A percentile compares a stretch with the other conserved stretches of the same genome.
Conservation (phyloP, 2,797 vertebrate genomes). For the Myiotriccus ornatus region DNA sequence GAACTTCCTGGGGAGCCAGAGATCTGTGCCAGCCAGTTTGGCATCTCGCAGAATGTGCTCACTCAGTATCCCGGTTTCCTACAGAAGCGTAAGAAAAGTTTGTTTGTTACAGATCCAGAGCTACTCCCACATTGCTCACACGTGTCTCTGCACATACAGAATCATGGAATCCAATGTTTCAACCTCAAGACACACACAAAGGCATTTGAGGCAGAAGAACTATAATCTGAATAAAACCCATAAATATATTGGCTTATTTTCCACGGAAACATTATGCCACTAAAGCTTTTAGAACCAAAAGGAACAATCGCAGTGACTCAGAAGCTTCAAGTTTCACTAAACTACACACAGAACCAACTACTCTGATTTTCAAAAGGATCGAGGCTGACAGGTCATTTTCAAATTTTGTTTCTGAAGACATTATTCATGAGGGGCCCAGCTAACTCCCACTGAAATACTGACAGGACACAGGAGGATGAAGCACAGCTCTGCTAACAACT, state of each 20-base stretch:
- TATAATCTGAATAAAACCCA: not conserved
- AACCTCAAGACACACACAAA: not conserved
- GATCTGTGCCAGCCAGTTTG: not conserved
- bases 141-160: not conserved
- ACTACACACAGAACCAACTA: not conserved
- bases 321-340: not conserved
- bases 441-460: not conserved
- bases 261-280: accelerated
- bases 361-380: not conserved
- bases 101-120: not conserved
- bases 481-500: not conserved
- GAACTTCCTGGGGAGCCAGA: not conserved
- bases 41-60: not conserved
- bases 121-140: not conserved
- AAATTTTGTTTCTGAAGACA: not conserved
- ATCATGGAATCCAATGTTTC: not conserved
- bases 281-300: not conserved
- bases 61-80: not conserved
- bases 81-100: not conserved
- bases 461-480: not conserved
- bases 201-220: not conserved
- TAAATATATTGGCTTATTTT: not conserved
- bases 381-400: not conserved
- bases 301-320: not conserved
- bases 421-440: not conserved